These are phyloP conservation scores for Ganaspis sp. DNA, from an alignment of 1,140 invertebrate genomes.

Conservation along the genomic window DNA sequence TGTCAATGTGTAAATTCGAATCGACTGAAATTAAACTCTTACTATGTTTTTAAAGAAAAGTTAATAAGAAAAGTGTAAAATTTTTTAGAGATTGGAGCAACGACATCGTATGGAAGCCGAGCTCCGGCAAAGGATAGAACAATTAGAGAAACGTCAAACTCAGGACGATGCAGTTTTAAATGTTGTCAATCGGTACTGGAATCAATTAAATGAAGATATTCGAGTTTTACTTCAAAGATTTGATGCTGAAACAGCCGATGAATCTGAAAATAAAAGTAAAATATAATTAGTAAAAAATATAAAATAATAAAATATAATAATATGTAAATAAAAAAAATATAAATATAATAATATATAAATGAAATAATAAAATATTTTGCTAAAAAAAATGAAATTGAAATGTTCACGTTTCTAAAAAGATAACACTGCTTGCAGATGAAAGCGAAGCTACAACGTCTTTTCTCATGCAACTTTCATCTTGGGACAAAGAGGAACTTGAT, in stretches of 20 bases:
- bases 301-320: too few relatives aligned
- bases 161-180: conserved; percentile 98
- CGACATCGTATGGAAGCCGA: conserved; percentile 93
- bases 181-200: conserved; percentile 99
- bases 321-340: too few relatives aligned
- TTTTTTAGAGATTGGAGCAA: conserved; percentile 88
- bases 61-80: conserved; percentile 33
- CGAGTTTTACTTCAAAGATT: conserved; percentile 94
- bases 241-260: conserved; percentile 97
- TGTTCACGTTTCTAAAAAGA: too few relatives aligned
- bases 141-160: conserved; percentile 96
- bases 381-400: too few relatives aligned
- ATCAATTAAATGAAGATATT: conserved; percentile 97
- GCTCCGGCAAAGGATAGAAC: conserved; percentile 93
- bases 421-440: conserved; percentile 87
- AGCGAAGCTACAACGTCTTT: conserved; percentile 98
- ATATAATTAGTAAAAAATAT: too few relatives aligned
- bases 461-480: conserved; percentile 96
- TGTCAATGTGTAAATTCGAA: too few relatives aligned
- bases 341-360: too few relatives aligned
- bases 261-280: conserved; percentile 94
- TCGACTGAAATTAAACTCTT: not conserved
- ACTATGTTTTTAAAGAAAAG: not conserved
- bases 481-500: conserved; percentile 98
- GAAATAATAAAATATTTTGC: not conserved